Evolutionary conservation across 2,797 vertebrate genomes (phyloP), one percentile per base, ranked within the genome.

Genomic region (Ficedula albicollis): DNA sequence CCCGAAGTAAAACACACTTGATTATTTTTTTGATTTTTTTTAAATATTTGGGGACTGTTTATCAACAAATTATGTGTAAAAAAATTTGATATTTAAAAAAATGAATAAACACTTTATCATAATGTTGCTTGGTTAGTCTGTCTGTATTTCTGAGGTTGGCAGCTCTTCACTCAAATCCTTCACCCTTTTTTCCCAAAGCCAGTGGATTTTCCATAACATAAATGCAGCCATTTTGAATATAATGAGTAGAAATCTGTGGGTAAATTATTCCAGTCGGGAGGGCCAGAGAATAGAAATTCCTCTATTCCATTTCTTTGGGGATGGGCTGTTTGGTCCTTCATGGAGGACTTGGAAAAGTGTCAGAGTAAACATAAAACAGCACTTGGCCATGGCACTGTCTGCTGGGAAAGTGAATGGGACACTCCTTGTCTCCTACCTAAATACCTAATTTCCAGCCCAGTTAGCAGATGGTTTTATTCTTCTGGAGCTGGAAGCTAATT

Each of bases 11-110:
- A 96, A 97, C 91, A 96, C 95, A 93, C 92, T 95, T 97, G 96
- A 95, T 97, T 95, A 55, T 91, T 94, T 93, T 96, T 88, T 90
- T 95, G 26, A 58, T 83, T 95, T 91, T 89, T 97, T 97, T 79
- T 70, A 38, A 97, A 97, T 95, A 91, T 92, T 59, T 92, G 96
- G 87, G 87, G 92, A 92, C 93, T 98, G 93, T 98, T 98, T 98
- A 96, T 97, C 97, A 96, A 96, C 94, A 79, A 95, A 96, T 95
- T 43, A 96, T 93, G 94, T 98, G 97, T 98, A 97, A 97, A 97
- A 97, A 88, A 96, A 96, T 98, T 98, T 98, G 97, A 98, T 98
- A 98, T 98, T 98, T 98, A 97, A 98, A 96, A 81, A 89, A 84
- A 84, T 3, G 9, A 96, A 96, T 96, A 97, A 97, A 96, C 85